These are phyloP conservation scores for Harpagus bidentatus DNA, from an alignment of 2,113 vertebrate genomes.

Conservation along the genomic window DNA sequence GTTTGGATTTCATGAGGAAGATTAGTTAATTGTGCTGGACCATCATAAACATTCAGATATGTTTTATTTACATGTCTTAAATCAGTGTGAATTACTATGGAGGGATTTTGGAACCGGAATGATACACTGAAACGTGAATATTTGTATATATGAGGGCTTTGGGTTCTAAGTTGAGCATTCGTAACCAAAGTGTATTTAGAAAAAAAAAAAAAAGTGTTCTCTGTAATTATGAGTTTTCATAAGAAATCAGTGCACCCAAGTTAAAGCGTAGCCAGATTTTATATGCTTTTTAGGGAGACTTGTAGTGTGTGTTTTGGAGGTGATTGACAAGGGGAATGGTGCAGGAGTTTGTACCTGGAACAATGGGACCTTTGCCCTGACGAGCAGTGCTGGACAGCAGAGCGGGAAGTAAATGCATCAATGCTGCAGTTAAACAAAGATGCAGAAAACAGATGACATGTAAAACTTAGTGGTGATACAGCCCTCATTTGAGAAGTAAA, in stretches of 20 bases:
- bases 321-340: background rate
- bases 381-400: background rate
- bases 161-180: background rate
- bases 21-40: background rate
- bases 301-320: background rate
- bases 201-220: background rate
- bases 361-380: background rate
- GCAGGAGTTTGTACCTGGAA: background rate
- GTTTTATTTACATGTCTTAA: background rate
- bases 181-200: background rate
- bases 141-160: background rate
- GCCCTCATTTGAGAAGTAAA: background rate
- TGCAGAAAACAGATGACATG: background rate
- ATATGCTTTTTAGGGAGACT: background rate
- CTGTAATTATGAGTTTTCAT: background rate
- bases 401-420: background rate
- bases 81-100: background rate
- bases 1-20: background rate
- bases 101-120: background rate
- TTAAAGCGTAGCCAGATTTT: background rate
- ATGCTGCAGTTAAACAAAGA: background rate
- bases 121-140: background rate
- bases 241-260: background rate
- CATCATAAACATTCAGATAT: background rate
- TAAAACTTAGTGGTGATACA: background rate